A percentile compares a stretch with the other conserved stretches of the same genome.
These are phyloP conservation scores for Dasysyrphus tricinctus DNA, from an alignment of 2,888 invertebrate species.

Conservation along the genomic window DNA sequence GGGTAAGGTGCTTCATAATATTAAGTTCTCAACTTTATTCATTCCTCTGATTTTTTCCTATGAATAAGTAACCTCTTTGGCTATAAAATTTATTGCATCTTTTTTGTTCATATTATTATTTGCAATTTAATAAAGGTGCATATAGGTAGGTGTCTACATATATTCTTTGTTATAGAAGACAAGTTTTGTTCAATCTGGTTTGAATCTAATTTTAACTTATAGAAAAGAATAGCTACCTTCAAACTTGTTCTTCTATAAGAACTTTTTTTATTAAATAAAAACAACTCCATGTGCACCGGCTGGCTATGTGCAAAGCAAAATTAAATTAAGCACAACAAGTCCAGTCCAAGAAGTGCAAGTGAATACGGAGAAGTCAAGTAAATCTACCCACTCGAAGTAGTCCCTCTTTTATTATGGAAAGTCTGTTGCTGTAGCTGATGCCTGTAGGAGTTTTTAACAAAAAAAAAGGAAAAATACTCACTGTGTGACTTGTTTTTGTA, in stretches of 20 bases:
- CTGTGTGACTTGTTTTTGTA: background rate
- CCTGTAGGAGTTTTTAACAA: background rate
- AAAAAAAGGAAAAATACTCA: background rate
- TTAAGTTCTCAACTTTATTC: no score
- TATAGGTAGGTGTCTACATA: background rate
- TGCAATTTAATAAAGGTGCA: background rate
- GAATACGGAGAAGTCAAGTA: conserved; percentile 6
- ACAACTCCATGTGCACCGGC: background rate
- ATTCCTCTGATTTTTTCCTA: no score
- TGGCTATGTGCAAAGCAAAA: background rate
- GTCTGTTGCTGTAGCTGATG: background rate
- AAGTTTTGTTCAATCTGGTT: conserved; percentile 13
- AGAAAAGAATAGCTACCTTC: conserved; percentile 9
- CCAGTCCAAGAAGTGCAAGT: background rate
- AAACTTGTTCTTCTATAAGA: conserved; percentile 3
- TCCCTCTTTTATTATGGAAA: background rate
- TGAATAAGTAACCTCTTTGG: no score
- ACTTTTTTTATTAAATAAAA: background rate
- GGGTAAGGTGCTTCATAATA: no score
- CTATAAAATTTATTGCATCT: background rate
- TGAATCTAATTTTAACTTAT: background rate
- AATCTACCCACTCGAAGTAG: conserved; percentile 5
- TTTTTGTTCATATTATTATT: background rate
- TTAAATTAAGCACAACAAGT: background rate
- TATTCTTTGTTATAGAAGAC: background rate